Conservation (phyloP, 2,888 invertebrate genomes). For the Apoda limacodes region DNA sequence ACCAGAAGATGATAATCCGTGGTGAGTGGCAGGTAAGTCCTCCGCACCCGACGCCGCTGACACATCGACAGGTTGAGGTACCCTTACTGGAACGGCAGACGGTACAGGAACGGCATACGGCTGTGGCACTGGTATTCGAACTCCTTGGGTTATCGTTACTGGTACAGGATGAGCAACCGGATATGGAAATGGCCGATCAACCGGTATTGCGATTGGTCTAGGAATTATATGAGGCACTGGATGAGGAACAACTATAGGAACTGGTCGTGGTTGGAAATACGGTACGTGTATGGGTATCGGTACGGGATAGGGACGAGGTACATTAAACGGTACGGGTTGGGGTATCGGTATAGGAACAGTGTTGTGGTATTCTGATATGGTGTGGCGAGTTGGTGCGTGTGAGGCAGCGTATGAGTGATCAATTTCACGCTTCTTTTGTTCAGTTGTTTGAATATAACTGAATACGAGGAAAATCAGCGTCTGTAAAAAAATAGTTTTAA, state of each 20-base stretch:
- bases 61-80: slow-evolving; percentile 41
- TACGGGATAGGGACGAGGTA: slow-evolving; percentile 55
- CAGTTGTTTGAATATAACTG: too few species aligned
- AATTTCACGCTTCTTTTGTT: too few species aligned
- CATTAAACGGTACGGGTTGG: slow-evolving; percentile 48
- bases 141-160: slow-evolving; percentile 58
- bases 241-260: slow-evolving; percentile 44
- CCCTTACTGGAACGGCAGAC: slow-evolving; percentile 46
- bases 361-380: slow-evolving; percentile 54
- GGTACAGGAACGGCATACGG: slow-evolving; percentile 57
- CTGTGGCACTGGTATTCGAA: slow-evolving; percentile 65
- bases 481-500: too few species aligned
- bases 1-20: slow-evolving; percentile 7
- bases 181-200: slow-evolving; percentile 67
- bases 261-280: slow-evolving; percentile 47
- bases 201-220: slow-evolving; percentile 52
- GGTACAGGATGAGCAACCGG: slow-evolving; percentile 66
- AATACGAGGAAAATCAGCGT: too few species aligned
- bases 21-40: neutral
- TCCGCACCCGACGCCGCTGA: slow-evolving; percentile 24
- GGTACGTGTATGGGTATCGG: slow-evolving; percentile 62
- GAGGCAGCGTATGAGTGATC: too few species aligned
- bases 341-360: slow-evolving; percentile 64
- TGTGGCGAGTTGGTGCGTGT: slow-evolving; percentile 49
- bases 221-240: slow-evolving; percentile 52